Base-by-base conservation (phyloP, 2,888 invertebrate genomes). In the Lithosia quadra region DNA sequence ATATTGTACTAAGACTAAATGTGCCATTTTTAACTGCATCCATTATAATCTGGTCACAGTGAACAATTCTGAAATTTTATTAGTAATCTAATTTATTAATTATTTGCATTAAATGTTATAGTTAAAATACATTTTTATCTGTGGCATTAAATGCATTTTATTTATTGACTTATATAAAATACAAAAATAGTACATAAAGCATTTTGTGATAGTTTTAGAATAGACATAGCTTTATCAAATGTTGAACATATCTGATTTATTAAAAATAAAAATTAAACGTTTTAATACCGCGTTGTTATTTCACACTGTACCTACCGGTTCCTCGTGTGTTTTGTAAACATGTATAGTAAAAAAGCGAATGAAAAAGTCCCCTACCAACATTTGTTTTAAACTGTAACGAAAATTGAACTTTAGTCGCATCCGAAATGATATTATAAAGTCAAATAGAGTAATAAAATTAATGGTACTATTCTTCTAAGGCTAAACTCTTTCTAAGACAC, bases 101-200 rank as follows among this genome's bases (percentile, higher is more conserved):
- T 43, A 55, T 55, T 58, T 36, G 66, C 67, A 67, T 69, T 59
- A 69, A 58, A 71, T 67, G 62, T 69, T 66, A 60, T 62, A 24
- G 65, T 72, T 77, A 74, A 62, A 33, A 55, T 28, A 28, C 5
- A 28, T 71, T 69, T 58, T 61, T 69, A 53, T 73, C 53, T 78
- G 69, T 73, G 76, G 85, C 84, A 86, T 86, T 73, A 67, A 81
- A 86, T 86, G 87, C 87, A 88, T 88, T 88, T 87, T 82, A 79
- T 78, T 74, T 78, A 79, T 75, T 75, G 63, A 67, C 57, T 65
- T 71, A 74, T 74, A 76, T 59, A 39, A 22, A 39, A 71, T 74
- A 34, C 57, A 66, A 63, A 71, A 76, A 74, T 79, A 79, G 78
- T 56, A 58, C 49, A 33, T 69, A 68, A 85, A 84, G 84, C 84